Percentiles rank a stretch among this genome's conserved stretches.
Evolutionary conservation across 2,797 vertebrate genomes (phyloP).

Genomic region (Varecia variegata): DNA sequence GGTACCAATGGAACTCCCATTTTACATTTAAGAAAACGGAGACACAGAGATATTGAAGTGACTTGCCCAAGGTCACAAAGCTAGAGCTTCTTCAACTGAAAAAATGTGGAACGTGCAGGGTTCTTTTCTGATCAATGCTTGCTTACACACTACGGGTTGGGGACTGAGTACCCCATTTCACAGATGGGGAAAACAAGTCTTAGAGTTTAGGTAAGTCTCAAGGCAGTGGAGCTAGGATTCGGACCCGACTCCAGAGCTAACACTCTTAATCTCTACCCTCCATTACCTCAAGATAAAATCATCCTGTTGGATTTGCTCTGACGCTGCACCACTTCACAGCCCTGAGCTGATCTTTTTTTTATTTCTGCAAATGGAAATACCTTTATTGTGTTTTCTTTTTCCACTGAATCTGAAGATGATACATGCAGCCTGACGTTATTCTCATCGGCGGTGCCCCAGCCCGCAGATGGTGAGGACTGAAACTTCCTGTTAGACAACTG

Average conservation of each 20-base stretch:
- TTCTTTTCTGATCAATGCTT: not conserved
- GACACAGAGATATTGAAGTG: not conserved
- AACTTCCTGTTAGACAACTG: not conserved
- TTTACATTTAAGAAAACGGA: not conserved
- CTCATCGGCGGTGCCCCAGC: not conserved
- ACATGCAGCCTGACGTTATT: not conserved
- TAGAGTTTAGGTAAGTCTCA: not conserved
- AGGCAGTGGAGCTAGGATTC: accelerated
- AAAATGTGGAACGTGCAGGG: not conserved
- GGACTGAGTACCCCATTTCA: not conserved
- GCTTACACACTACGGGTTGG: not conserved
- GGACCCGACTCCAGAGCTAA: not conserved
- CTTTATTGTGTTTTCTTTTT: constrained; percentile 44
- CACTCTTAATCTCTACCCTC: not conserved
- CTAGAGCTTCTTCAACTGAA: not conserved
- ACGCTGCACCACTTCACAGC: not conserved
- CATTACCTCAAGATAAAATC: not conserved
- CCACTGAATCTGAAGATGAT: not conserved
- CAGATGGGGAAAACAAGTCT: not conserved
- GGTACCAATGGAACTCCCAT: not conserved
- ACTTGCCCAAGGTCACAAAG: not conserved
- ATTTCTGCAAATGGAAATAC: constrained; percentile 47
- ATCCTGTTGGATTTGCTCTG: not conserved
- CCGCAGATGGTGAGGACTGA: not conserved
- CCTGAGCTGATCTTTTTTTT: not conserved